Evolutionary conservation across 2,113 vertebrate genomes (phyloP).

Genomic region (Fregetta grallaria): DNA sequence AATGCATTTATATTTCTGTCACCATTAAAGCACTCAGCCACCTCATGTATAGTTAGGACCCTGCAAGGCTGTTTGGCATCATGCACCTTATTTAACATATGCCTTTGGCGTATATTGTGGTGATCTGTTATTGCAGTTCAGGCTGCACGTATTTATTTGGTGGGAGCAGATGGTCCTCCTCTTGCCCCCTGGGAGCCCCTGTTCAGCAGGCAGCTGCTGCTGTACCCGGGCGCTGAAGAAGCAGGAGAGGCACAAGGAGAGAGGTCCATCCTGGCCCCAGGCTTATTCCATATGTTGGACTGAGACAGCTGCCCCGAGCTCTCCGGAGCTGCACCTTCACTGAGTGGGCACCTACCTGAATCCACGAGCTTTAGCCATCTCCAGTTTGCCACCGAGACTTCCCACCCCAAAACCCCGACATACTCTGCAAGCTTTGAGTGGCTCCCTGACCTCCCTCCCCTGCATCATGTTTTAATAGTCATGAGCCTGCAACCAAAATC

Average conservation of each 20-base stretch:
- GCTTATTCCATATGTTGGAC: neutral
- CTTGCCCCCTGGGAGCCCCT: neutral
- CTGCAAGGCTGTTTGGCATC: neutral
- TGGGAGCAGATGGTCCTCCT: neutral
- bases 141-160: neutral
- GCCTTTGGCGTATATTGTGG: neutral
- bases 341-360: neutral
- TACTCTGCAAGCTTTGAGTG: neutral
- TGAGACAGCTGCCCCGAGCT: neutral
- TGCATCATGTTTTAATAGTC: neutral
- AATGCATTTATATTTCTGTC: neutral
- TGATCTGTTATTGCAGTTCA: neutral
- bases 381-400: neutral
- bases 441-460: neutral
- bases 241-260: neutral
- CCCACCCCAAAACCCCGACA: neutral
- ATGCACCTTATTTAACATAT: neutral
- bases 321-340: neutral
- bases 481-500: slow-evolving; percentile 23
- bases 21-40: neutral
- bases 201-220: neutral
- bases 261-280: neutral
- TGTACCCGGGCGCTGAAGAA: neutral
- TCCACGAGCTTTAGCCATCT: neutral
- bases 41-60: neutral